phyloP scores from a whole-genome alignment of 2,113 vertebrate genomes.

The Archilochus colubris region DNA sequence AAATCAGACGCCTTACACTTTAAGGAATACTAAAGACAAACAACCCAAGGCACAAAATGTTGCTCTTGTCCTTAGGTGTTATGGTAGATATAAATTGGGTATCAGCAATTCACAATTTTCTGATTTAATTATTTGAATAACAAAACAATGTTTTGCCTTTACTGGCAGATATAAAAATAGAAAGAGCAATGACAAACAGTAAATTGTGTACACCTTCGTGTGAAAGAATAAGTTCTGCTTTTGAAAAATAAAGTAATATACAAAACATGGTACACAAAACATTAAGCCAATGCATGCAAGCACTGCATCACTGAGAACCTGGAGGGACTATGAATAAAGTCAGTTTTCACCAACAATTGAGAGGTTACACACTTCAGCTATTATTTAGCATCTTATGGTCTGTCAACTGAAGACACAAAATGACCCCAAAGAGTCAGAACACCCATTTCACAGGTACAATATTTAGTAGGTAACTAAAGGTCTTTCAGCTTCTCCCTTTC shows the following conservation, averaged over 20 bases:
- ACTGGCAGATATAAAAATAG: background rate
- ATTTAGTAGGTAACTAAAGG: background rate
- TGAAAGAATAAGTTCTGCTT: background rate
- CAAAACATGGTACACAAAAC: background rate
- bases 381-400: background rate
- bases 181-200: background rate
- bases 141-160: background rate
- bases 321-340: background rate
- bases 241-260: background rate
- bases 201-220: rapidly evolving
- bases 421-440: background rate
- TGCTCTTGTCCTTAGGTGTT: background rate
- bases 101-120: background rate
- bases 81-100: background rate
- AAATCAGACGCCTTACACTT: background rate
- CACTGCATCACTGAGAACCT: background rate
- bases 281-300: background rate
- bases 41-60: rapidly evolving
- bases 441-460: background rate
- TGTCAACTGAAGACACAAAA: background rate
- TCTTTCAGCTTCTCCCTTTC: background rate
- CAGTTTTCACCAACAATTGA: background rate
- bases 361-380: background rate
- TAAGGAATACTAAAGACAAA: background rate
- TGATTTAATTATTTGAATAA: background rate